Evolutionary conservation across 2,797 vertebrate species (phyloP), one percentile per base, ranked within the genome.

Genomic region (Sebastes nivosus): DNA sequence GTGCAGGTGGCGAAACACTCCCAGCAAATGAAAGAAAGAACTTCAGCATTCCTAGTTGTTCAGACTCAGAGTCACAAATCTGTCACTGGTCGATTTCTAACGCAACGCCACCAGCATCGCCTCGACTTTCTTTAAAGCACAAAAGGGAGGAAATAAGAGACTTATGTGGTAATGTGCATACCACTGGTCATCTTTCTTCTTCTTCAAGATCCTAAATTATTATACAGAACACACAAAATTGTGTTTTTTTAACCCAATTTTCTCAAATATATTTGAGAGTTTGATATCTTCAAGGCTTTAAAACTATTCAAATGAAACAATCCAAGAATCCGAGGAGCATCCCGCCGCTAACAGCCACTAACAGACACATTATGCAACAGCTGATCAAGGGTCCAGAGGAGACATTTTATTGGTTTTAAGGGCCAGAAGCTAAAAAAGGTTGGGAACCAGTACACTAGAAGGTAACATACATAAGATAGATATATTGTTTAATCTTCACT

Each of bases 31-130:
- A 25, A 61, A 42, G 13, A 66, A 5, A 50, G 65, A 66, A 42
- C 72, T 72, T 75, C 72, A 59, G 73, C 46, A 18, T 34, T 83
- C 32, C 11, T 16, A 22, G 64, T 25, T 63, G 69, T 63, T 76
- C 27, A 79, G 72, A 65, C n/a, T 30, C 57, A 66, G 68, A 90
- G 73, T 75, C 81, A 88, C 91, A 92, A 88, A 93, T 93, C 82
- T 93, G 90, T 94, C 93, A 93, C 88, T 90, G 91, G 83, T 83
- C 79, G 84, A 60, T 87, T 88, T 89, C 82, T 52, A 86, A 75
- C 18, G 10, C 79, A 77, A 70, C 85, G 82, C 82, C 52, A 20
- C 84, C 88, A 86, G 84, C 85, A 90, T 80, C 4, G 42, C 66
- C 73, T 84, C 79, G 2, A 87, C 83, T 74, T 82, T 80, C 85